These are phyloP conservation scores for Eubucco bourcierii DNA, from an alignment of 2,113 vertebrate species.

Conservation along the genomic window DNA sequence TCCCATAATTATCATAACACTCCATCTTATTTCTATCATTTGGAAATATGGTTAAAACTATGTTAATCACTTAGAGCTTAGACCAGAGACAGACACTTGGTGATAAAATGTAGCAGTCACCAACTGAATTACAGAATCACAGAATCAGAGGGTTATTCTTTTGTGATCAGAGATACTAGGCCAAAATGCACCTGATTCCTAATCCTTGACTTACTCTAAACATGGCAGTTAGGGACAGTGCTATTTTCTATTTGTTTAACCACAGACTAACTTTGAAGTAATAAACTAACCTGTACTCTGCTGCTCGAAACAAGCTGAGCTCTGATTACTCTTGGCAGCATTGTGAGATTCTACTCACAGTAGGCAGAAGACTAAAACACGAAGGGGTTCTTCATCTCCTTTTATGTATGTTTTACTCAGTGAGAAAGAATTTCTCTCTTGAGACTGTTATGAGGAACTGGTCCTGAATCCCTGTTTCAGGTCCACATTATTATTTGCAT, in stretches of 20 bases:
- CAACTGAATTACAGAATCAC: neutral
- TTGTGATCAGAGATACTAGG: neutral
- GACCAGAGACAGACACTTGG: neutral
- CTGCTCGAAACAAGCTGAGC: neutral
- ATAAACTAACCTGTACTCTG: neutral
- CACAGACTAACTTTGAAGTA: neutral
- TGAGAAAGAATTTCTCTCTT: neutral
- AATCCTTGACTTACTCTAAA: neutral
- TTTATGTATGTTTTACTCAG: neutral
- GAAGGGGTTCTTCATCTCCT: neutral
- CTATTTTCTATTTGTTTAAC: neutral
- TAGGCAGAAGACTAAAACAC: neutral
- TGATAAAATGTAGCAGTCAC: neutral
- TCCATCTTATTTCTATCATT: neutral
- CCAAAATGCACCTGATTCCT: neutral
- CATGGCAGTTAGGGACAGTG: too few species aligned
- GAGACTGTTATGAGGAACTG: neutral
- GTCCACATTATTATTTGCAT: neutral
- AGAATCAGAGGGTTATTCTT: neutral
- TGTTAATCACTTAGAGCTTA: neutral
- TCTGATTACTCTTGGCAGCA: neutral
- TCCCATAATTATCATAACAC: neutral
- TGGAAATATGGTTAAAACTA: neutral
- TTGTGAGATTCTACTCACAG: neutral
- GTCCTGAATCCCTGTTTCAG: neutral